Evolutionary conservation across 2,797 vertebrate species (phyloP).

Genomic region (Anomalospiza imberbis): DNA sequence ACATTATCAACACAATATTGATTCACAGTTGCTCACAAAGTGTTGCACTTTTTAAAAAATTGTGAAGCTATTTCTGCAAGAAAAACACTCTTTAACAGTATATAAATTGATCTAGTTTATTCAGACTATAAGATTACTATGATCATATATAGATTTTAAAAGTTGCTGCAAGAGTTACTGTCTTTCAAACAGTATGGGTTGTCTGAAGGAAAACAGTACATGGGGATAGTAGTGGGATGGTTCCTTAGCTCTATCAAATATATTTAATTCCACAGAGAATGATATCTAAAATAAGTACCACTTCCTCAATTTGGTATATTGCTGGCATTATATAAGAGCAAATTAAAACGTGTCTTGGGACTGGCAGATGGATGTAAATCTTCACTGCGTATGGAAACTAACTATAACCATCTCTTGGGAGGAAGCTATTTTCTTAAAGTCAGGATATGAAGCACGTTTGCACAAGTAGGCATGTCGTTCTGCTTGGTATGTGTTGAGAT

Average conservation of each 20-base stretch:
- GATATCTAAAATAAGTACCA: neutral
- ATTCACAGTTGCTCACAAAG: neutral
- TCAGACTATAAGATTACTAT: neutral
- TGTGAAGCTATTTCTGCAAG: neutral
- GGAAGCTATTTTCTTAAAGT: neutral
- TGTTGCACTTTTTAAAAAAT: neutral
- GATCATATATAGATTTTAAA: neutral
- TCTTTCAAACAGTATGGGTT: neutral
- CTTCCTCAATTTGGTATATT: neutral
- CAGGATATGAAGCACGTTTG: neutral
- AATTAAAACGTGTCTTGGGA: neutral
- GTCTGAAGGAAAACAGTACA: neutral
- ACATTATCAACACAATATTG: neutral
- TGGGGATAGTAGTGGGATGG: neutral
- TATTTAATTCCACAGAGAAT: neutral
- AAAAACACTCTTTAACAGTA: neutral
- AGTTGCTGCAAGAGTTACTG: neutral
- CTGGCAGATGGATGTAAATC: slow-evolving; percentile 45
- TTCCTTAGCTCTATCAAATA: neutral
- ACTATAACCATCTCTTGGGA: slow-evolving; percentile 34
- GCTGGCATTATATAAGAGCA: neutral
- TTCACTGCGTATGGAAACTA: slow-evolving; percentile 32
- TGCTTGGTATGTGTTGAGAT: neutral
- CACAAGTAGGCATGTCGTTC: neutral
- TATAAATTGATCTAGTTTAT: neutral